These are phyloP conservation scores for Coleophora deauratella DNA, from an alignment of 2,888 invertebrate species.

Conservation along the genomic window DNA sequence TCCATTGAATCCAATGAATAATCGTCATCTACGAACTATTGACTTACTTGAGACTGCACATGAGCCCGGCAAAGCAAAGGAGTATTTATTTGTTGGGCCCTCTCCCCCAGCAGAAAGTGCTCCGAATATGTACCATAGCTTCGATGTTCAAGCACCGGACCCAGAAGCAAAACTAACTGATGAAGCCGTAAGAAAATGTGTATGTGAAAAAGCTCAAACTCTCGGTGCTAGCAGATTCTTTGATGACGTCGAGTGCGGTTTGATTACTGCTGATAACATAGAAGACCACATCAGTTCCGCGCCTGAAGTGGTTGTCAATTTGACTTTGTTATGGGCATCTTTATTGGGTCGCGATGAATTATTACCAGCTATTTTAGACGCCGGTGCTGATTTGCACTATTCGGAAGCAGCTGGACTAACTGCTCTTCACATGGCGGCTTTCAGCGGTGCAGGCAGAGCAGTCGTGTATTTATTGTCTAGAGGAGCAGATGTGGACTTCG, in stretches of 20 bases:
- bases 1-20: constrained; percentile 61
- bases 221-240: constrained; percentile 79
- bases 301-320: constrained; percentile 80
- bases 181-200: constrained; percentile 79
- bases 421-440: constrained; percentile 83
- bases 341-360: constrained; percentile 83
- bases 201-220: constrained; percentile 80
- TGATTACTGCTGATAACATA: constrained; percentile 76
- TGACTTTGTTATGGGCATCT: constrained; percentile 81
- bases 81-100: constrained; percentile 85
- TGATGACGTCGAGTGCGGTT: constrained; percentile 83
- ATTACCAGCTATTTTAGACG: constrained; percentile 76
- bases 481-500: constrained; percentile 80
- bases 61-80: constrained; percentile 68
- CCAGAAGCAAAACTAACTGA: constrained; percentile 80
- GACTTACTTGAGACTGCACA: constrained; percentile 77
- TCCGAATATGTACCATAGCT: constrained; percentile 85
- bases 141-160: constrained; percentile 79
- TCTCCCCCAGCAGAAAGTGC: constrained; percentile 87
- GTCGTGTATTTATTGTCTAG: constrained; percentile 79
- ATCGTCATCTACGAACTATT: constrained; percentile 49
- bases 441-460: constrained; percentile 83
- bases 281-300: constrained; percentile 74
- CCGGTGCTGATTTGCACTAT: constrained; percentile 81
- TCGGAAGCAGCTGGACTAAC: constrained; percentile 83